Evolutionary conservation across 1,140 invertebrate genomes (phyloP).

Genomic region (Papilio dardanus): DNA sequence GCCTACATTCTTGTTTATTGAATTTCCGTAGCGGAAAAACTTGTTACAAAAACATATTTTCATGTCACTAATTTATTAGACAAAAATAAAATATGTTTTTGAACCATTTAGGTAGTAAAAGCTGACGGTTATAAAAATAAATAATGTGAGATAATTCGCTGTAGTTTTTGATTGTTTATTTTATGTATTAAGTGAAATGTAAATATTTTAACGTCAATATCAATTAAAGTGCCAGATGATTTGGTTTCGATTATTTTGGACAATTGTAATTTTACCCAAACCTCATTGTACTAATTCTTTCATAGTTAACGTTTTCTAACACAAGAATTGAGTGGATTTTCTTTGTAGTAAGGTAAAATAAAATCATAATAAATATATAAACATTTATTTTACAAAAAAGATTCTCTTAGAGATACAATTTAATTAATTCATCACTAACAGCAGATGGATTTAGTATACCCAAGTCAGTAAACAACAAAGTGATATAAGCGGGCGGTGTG

Average conservation of each 20-base stretch:
- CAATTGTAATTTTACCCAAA: conserved; percentile 40
- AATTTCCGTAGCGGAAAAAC: no score
- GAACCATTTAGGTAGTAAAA: not conserved
- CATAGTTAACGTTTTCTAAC: no score
- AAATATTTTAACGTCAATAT: conserved; percentile 46
- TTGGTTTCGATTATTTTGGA: conserved; percentile 45
- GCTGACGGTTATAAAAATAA: not conserved
- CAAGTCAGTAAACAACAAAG: conserved; percentile 96
- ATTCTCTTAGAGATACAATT: conserved; percentile 92
- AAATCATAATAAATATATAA: conserved; percentile 25
- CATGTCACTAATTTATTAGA: no score
- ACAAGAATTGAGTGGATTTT: not conserved
- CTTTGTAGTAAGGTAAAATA: not conserved
- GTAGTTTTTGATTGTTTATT: conserved; percentile 36
- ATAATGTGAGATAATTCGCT: conserved; percentile 44
- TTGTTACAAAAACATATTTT: not conserved
- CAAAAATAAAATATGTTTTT: not conserved
- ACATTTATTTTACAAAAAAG: conserved; percentile 34
- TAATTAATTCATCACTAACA: conserved; percentile 98
- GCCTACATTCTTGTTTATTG: conserved; percentile 40
- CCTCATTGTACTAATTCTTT: not conserved
- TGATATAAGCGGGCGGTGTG: conserved; percentile 96
- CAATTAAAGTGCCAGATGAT: conserved; percentile 44
- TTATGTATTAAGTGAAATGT: conserved; percentile 41
- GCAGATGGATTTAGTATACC: conserved; percentile 97